phyloP scores from a whole-genome alignment of 1,140 invertebrate genomes.

The Pseudoatta argentina region DNA sequence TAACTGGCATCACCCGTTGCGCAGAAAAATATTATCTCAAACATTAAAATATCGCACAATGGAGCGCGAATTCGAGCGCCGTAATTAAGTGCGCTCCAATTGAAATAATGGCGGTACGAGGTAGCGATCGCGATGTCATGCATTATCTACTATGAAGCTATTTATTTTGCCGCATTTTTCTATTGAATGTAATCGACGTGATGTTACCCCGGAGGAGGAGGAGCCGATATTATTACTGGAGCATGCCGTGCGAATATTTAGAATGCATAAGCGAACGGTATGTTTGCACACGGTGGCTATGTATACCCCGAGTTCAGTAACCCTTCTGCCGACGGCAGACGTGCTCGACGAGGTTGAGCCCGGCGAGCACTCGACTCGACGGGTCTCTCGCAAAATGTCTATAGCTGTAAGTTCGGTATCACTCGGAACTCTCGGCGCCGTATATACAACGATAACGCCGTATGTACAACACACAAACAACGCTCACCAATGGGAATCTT shows the following conservation, averaged over 20 bases:
- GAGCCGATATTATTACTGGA: slow-evolving; percentile 42
- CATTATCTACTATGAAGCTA: slow-evolving; percentile 1
- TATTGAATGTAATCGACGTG: neutral
- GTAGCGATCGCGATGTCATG: neutral
- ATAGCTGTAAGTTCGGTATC: slow-evolving; percentile 18
- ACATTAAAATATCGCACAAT: neutral
- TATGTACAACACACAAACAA: slow-evolving; percentile 39
- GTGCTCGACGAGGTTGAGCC: slow-evolving; percentile 55
- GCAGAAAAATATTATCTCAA: slow-evolving; percentile 35
- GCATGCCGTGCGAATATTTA: slow-evolving; percentile 40
- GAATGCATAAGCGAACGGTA: slow-evolving; percentile 59
- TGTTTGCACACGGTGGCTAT: slow-evolving; percentile 55
- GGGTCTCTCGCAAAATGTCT: slow-evolving; percentile 36
- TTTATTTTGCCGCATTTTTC: slow-evolving; percentile 40
- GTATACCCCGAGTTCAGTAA: slow-evolving; percentile 58
- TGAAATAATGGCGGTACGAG: slow-evolving; percentile 28
- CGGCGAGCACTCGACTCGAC: slow-evolving; percentile 55
- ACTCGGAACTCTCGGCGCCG: slow-evolving; percentile 1
- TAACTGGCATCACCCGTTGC: neutral
- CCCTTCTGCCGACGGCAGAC: slow-evolving; percentile 53
- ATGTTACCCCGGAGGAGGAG: neutral
- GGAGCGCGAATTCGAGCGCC: neutral
- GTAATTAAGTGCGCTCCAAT: slow-evolving; percentile 20
- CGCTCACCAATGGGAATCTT: slow-evolving; percentile 85
- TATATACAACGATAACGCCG: neutral